phyloP scores from a whole-genome alignment of 2,797 vertebrate species.

The Xenopus petersii region DNA sequence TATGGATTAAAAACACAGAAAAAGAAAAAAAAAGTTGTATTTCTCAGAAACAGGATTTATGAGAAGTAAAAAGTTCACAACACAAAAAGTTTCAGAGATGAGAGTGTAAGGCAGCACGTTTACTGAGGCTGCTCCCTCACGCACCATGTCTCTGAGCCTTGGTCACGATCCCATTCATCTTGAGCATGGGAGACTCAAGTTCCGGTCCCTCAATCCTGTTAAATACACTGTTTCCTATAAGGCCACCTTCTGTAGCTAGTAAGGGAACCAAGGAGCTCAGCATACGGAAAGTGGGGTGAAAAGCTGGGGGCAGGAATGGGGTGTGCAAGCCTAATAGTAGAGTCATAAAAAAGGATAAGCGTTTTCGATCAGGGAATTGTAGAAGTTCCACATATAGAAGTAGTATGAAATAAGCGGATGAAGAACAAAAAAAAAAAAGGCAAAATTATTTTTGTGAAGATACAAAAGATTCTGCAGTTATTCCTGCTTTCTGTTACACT shows the following conservation, averaged over 20 bases:
- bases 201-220: constrained; percentile 54
- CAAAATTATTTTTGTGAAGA: not conserved
- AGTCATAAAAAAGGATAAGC: no score
- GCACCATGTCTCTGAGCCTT: constrained; percentile 76
- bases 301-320: constrained; percentile 32
- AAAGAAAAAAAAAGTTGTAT: no score
- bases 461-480: not conserved
- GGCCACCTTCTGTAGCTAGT: constrained; percentile 28
- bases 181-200: constrained; percentile 60
- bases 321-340: constrained; percentile 22
- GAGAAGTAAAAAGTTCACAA: constrained; percentile 6
- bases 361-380: no score
- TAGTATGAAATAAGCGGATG: no score
- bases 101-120: not conserved
- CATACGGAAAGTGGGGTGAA: constrained; percentile 41
- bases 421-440: constrained; percentile 8
- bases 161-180: constrained; percentile 71
- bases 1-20: no score
- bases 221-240: constrained; percentile 32
- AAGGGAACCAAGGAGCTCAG: constrained; percentile 37
- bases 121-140: constrained; percentile 48
- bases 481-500: no score
- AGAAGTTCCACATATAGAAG: no score
- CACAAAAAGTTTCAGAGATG: constrained; percentile 5
- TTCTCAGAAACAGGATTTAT: not conserved